Conservation (phyloP, 1,140 invertebrate genomes). For the Ganaspis sp. region DNA sequence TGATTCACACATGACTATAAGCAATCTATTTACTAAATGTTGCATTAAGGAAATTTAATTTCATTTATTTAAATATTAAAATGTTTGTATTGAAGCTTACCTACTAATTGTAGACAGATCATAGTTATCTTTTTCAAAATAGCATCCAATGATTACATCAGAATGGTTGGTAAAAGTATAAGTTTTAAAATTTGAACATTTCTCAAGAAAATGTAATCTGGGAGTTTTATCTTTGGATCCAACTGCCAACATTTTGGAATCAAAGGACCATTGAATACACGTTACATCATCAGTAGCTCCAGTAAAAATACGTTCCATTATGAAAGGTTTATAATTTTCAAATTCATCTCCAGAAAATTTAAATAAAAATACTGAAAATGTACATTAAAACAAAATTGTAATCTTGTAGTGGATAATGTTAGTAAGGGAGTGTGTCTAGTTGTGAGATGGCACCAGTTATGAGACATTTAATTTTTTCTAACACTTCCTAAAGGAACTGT, state of each 20-base stretch:
- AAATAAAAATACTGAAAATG: slow-evolving; percentile 89
- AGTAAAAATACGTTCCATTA: slow-evolving; percentile 89
- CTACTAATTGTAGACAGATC: slow-evolving; percentile 87
- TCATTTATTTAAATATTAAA: background rate
- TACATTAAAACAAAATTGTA: too few species aligned
- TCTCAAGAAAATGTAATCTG: slow-evolving; percentile 86
- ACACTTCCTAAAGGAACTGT: too few species aligned
- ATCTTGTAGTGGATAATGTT: too few species aligned
- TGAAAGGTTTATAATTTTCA: slow-evolving; percentile 92
- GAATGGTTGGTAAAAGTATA: slow-evolving; percentile 88
- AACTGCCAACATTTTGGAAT: slow-evolving; percentile 90
- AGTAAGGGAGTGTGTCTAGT: too few species aligned
- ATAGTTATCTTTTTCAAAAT: slow-evolving; percentile 91
- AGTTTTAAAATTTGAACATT: slow-evolving; percentile 84
- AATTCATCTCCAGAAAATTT: slow-evolving; percentile 87
- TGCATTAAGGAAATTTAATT: too few species aligned
- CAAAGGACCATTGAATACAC: slow-evolving; percentile 93
- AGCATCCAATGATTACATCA: slow-evolving; percentile 88
- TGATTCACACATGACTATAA: too few species aligned
- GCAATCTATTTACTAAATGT: too few species aligned
- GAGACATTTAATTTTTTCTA: too few species aligned
- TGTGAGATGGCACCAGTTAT: too few species aligned
- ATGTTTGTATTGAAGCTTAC: slow-evolving; percentile 67
- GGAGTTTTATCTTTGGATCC: slow-evolving; percentile 93
- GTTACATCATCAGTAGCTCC: slow-evolving; percentile 88